Base-by-base conservation (phyloP, 2,888 invertebrate genomes). In the Iphiclides podalirius region DNA sequence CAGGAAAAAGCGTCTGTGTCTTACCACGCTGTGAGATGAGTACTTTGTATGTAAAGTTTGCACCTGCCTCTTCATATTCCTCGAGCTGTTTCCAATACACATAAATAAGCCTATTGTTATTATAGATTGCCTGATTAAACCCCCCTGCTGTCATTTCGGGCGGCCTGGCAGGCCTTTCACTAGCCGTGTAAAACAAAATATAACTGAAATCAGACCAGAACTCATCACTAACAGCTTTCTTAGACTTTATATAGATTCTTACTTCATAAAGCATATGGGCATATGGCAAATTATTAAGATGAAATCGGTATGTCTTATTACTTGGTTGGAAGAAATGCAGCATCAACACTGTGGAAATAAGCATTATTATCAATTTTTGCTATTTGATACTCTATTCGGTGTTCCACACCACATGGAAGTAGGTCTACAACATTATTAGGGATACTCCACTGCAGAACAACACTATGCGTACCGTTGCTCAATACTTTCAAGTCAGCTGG, bases 51-150 rank as follows among this genome's bases (percentile, higher is more conserved):
- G 87, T 88, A 65, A 96, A 95, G 65, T 93, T 90, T 4, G 91
- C 91, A 13, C 95, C 96, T 66, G 95, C 95, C 62, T 93, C 90
- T 59, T 93, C 89, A 67, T 90, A 90, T 36, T 90, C 89, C 13
- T 91, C 90, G 42, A 96, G 90, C 56, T 93, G 91, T 67, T 94
- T 92, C 96, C 96, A 96, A 72, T 95, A 96, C 14, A 96, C 81
- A 70, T 92, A 92, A 34, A 95, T 84, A 45, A 92, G 90, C 55
- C 93, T 86, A 52, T 89, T 88, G 31, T 79, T 75, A 13, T 88
- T 81, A 63, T 75, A 89, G 43, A 74, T 74, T 79, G 82, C 79
- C 56, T 93, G 90, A 71, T 94, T 92, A 71, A 95, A 96, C 64
- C 94, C 93, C 33, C 96, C 96, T 11, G 92, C 84, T 55, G 92